Evolutionary conservation across 2,888 invertebrate species (phyloP).

Genomic region (Dinocampus coccinellae): DNA sequence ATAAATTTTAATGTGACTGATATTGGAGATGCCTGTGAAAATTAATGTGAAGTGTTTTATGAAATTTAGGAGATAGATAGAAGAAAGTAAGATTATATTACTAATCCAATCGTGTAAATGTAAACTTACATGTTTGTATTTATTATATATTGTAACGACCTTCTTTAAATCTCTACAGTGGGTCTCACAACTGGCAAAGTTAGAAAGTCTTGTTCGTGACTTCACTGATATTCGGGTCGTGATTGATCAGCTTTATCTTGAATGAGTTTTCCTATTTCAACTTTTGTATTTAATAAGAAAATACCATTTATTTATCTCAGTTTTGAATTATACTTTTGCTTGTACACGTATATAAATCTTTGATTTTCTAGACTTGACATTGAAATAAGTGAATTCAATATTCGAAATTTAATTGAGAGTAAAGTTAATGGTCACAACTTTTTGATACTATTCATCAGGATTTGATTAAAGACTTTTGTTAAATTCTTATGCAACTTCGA

Average conservation of each 20-base stretch:
- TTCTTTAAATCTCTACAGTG: slow-evolving; percentile 21
- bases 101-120: slow-evolving; percentile 7
- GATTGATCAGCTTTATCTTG: slow-evolving; percentile 24
- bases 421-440: background rate
- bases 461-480: background rate
- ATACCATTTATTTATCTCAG: background rate
- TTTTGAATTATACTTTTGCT: background rate
- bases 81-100: slow-evolving; percentile 1
- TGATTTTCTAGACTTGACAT: background rate
- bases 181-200: slow-evolving; percentile 19
- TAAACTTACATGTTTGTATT: no score
- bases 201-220: slow-evolving; percentile 34
- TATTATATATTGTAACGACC: slow-evolving; percentile 21
- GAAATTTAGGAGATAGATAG: slow-evolving; percentile 12
- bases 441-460: background rate
- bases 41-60: background rate
- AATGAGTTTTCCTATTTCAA: background rate
- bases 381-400: background rate
- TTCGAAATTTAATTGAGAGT: background rate
- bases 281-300: background rate
- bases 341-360: background rate
- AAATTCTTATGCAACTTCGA: background rate
- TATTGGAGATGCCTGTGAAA: slow-evolving; percentile 19
- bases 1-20: slow-evolving; percentile 33
- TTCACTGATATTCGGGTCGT: slow-evolving; percentile 35